These are phyloP conservation scores for Melipona quadrifasciata DNA, from an alignment of 1,140 invertebrate species.

Conservation along the genomic window DNA sequence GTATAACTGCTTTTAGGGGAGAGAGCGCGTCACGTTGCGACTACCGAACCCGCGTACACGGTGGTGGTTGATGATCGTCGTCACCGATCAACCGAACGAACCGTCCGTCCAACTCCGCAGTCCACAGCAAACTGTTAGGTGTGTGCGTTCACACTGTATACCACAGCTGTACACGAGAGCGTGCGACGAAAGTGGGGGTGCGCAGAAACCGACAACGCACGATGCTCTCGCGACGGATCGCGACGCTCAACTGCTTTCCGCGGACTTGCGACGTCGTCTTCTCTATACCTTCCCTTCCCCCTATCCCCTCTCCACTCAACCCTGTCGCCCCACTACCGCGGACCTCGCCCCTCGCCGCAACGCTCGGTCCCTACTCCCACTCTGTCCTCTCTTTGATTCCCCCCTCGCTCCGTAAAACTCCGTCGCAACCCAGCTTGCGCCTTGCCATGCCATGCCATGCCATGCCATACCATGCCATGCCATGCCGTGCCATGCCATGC, in stretches of 20 bases:
- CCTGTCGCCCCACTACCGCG: background rate
- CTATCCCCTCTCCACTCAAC: background rate
- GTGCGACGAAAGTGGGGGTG: background rate
- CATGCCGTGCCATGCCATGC: background rate
- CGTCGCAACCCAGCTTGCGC: conserved; percentile 27
- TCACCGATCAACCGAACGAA: conserved; percentile 5
- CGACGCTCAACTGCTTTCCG: conserved; percentile 71
- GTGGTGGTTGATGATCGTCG: background rate
- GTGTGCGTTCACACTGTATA: conserved; percentile 26
- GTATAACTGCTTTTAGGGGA: conserved; percentile 34
- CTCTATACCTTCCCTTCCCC: conserved; percentile 15
- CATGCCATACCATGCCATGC: conserved; percentile 5
- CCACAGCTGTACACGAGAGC: background rate
- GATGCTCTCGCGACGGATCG: conserved; percentile 68
- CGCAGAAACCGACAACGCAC: conserved; percentile 1
- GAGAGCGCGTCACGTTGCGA: conserved; percentile 27
- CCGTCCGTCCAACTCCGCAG: background rate
- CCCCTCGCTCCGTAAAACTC: no score
- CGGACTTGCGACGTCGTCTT: conserved; percentile 64
- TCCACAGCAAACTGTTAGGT: conserved; percentile 33
- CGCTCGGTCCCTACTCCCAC: conserved; percentile 17
- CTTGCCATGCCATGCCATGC: conserved; percentile 11
- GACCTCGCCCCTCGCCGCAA: conserved; percentile 33
- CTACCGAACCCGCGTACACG: background rate
- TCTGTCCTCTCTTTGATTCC: no score